Evolutionary conservation across 2,888 invertebrate species (phyloP), one percentile per base, ranked within the genome.

Genomic region (Aspidapion aeneum): DNA sequence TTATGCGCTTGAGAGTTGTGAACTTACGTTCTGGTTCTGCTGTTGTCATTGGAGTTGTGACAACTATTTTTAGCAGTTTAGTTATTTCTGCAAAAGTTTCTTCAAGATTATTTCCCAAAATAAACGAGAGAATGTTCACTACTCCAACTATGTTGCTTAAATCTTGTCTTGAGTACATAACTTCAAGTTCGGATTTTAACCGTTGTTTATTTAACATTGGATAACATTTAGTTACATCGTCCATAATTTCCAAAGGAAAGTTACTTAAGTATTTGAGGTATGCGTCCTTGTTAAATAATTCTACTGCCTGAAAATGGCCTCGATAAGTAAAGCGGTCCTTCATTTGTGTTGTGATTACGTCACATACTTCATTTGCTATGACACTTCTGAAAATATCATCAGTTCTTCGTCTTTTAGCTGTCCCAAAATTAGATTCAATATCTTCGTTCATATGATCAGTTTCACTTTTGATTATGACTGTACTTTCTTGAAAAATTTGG

Each of bases 251-350:
- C 2, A 5, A 5, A 52, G 62, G 62, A 57, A 62, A 57, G 7
- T 49, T 57, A 21, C 18, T 55, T 18, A 9, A 20, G n/a, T 21
- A 51, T 57, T 35, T 50, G 22, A 17, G 1, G 20, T 55, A 59
- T 16, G 21, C 20, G 19, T 21, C 50, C 18, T 61, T 54, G 16
- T 18, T 54, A 3, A 63, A 18, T 2, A 63, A 58, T 1, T 50
- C 17, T 55, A 21, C 48, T 55, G 55, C 64, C 58, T 64, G 18
- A 57, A 64, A 64, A 54, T 64, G 58, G n/a, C 57, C 61, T 49
- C 64, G 21, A 57, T 55, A 60, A 17, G 54, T 21, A 21, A 60
- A 21, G 20, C 52, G 19, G n/a, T 64, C 61, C 49, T 58, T 61
- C 21, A 57, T 7, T 57, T 61, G 64, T 3, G 49, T 54, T 16